These are phyloP conservation scores for Picathartes gymnocephalus DNA, from an alignment of 2,113 vertebrate genomes.

Conservation along the genomic window DNA sequence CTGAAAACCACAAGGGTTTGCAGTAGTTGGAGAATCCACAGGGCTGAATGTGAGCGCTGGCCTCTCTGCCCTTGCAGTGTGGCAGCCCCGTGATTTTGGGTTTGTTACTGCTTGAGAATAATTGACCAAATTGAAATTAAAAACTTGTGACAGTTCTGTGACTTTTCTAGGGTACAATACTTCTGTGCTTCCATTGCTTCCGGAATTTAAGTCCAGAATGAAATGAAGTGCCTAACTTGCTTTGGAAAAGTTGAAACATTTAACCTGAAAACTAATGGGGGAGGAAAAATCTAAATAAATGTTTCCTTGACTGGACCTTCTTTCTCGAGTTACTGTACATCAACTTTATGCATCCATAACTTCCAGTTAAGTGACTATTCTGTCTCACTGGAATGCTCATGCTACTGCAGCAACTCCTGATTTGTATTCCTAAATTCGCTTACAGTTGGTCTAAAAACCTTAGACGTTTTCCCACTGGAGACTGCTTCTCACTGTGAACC, in stretches of 20 bases:
- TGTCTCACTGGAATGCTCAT: neutral
- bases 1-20: neutral
- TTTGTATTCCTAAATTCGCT: neutral
- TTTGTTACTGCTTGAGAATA: neutral
- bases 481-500: neutral
- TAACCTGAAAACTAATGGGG: neutral
- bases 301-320: neutral
- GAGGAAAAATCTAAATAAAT: neutral
- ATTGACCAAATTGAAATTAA: neutral
- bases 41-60: neutral
- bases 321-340: neutral
- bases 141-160: neutral
- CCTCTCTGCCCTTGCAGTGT: neutral
- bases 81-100: fast-evolving
- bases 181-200: neutral
- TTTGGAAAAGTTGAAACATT: neutral
- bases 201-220: neutral
- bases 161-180: neutral
- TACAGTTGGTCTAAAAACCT: neutral
- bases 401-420: neutral
- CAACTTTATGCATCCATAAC: neutral
- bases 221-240: neutral
- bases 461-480: neutral
- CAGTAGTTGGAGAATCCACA: neutral
- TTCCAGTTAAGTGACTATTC: neutral